phyloP scores from a whole-genome alignment of 2,113 vertebrate species.

The Calidris pugnax region DNA sequence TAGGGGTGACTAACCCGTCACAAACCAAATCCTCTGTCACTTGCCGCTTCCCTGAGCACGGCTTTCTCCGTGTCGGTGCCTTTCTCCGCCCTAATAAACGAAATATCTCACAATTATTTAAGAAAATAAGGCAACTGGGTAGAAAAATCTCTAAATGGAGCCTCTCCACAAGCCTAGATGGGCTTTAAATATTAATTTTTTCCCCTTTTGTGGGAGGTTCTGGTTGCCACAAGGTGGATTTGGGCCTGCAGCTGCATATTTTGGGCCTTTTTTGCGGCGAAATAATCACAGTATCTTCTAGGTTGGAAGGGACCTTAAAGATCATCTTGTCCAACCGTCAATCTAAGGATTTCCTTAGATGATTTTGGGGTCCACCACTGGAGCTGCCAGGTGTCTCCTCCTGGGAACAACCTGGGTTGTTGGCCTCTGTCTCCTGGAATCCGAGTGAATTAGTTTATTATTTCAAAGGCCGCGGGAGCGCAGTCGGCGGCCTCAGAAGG shows the following conservation, averaged over 20 bases:
- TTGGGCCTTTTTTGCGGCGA: not conserved
- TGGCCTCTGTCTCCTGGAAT: not conserved
- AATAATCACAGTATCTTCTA: too few species aligned
- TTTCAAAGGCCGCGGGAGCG: not conserved
- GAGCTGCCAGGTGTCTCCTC: not conserved
- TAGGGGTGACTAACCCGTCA: not conserved
- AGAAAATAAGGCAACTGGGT: not conserved
- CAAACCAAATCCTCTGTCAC: not conserved
- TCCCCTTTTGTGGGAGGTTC: not conserved
- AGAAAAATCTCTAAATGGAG: not conserved
- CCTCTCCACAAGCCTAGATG: accelerated
- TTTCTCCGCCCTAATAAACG: not conserved
- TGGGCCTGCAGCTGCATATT: accelerated
- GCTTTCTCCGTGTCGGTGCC: accelerated
- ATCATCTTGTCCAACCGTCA: too few species aligned
- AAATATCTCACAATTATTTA: not conserved
- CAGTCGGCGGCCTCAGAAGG: not conserved
- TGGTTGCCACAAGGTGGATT: too few species aligned
- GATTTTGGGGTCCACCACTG: too few species aligned
- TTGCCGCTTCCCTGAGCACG: accelerated
- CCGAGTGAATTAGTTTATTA: not conserved
- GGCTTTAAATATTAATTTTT: too few species aligned
- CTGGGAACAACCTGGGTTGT: not conserved
- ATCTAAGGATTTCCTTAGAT: too few species aligned
- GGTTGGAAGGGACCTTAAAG: too few species aligned